Percentiles rank a stretch among this genome's conserved stretches.
These are phyloP conservation scores for Cephus runcator DNA, from an alignment of 2,888 invertebrate species.

Conservation along the genomic window DNA sequence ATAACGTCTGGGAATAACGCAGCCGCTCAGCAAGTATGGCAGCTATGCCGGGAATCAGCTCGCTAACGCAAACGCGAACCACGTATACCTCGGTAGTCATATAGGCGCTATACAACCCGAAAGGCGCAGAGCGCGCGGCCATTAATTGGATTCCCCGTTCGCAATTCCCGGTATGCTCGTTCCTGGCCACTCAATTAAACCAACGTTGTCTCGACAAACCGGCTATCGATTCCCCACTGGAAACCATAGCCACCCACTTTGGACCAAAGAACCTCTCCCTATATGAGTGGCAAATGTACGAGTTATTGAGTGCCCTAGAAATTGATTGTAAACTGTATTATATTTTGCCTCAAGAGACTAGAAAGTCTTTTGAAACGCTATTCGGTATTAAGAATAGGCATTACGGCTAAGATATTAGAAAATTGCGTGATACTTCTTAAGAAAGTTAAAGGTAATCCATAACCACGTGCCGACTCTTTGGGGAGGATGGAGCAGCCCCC, in stretches of 20 bases:
- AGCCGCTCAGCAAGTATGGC: background rate
- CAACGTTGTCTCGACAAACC: conserved; percentile 35
- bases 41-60: background rate
- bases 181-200: conserved; percentile 46
- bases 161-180: conserved; percentile 44
- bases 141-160: conserved; percentile 51
- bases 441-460: background rate
- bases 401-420: background rate
- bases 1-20: background rate
- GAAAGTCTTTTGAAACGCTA: background rate
- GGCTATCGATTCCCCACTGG: conserved; percentile 23
- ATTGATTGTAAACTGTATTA: too few relatives aligned
- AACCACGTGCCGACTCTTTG: background rate
- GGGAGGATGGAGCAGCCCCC: too few relatives aligned
- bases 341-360: too few relatives aligned
- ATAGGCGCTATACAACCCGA: conserved; percentile 2
- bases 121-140: conserved; percentile 35
- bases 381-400: background rate
- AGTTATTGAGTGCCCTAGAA: background rate
- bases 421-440: background rate
- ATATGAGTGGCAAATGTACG: background rate
- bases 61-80: background rate
- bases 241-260: background rate
- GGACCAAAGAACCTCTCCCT: background rate
- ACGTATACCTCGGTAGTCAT: background rate